phyloP scores from a whole-genome alignment of 2,888 invertebrate genomes.

The Lumbricus terrestris region DNA sequence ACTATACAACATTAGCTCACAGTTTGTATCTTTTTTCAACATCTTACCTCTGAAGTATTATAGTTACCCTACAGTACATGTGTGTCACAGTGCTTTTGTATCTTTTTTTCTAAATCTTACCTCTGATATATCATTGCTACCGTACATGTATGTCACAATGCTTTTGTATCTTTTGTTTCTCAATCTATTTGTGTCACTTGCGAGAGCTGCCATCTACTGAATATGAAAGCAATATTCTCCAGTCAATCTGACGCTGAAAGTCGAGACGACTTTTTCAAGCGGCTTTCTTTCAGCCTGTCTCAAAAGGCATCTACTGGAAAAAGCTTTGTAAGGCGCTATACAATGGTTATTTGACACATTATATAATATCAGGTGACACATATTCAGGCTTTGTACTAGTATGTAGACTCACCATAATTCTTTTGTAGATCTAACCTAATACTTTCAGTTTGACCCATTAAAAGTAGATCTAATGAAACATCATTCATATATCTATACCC shows the following conservation, averaged over 20 bases:
- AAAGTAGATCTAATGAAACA: no score
- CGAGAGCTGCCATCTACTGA: not conserved
- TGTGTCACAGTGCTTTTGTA: no score
- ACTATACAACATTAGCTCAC: no score
- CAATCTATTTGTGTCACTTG: not conserved
- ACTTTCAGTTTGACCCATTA: not conserved
- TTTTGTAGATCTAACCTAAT: not conserved
- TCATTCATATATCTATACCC: not conserved
- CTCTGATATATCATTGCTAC: no score
- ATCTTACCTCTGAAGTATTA: no score
- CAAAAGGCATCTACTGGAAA: no score
- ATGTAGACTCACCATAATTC: not conserved
- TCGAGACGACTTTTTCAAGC: not conserved
- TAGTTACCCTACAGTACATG: no score
- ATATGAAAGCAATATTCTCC: not conserved
- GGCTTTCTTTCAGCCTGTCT: not conserved
- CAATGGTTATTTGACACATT: not conserved
- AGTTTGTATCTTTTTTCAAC: no score
- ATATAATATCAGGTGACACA: not conserved
- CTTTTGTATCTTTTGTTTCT: not conserved
- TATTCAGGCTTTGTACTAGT: no score
- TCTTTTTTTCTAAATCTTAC: no score
- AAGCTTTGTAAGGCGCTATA: not conserved
- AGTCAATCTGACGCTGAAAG: not conserved
- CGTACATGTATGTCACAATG: not conserved